Evolutionary conservation across 2,797 vertebrate genomes (phyloP).

Genomic region (Liparis tanakae): DNA sequence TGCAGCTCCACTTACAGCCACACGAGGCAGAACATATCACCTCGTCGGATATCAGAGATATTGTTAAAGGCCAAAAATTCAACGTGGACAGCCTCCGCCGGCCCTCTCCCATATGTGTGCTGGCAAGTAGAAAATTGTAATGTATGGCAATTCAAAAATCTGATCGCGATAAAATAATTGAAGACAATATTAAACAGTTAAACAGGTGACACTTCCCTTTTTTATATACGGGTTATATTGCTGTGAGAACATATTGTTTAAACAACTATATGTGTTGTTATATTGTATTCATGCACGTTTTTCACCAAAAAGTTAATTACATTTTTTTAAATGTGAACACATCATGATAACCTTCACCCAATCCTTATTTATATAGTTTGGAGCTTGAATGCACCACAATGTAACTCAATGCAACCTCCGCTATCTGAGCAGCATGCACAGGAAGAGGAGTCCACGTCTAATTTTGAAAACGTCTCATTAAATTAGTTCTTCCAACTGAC

Average conservation of each 20-base stretch:
- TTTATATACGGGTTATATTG: not conserved
- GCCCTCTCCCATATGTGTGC: not conserved
- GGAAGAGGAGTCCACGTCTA: no score
- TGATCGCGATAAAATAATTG: not conserved
- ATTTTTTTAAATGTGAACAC: not conserved
- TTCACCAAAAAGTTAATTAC: not conserved
- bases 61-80: slow-evolving; percentile 29
- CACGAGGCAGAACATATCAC: slow-evolving; percentile 5
- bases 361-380: not conserved
- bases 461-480: no score
- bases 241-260: not conserved
- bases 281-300: not conserved
- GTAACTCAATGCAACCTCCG: not conserved
- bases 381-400: not conserved
- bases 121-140: not conserved
- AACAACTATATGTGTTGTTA: not conserved
- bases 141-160: not conserved
- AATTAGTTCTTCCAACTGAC: not conserved
- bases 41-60: slow-evolving; percentile 8
- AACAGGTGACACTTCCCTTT: not conserved
- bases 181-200: not conserved
- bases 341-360: no score
- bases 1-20: slow-evolving; percentile 24
- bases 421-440: no score
- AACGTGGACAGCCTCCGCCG: slow-evolving; percentile 7